A percentile compares a stretch with the other conserved stretches of the same genome.
These are phyloP conservation scores for Aricia artaxerxes DNA, from an alignment of 2,888 invertebrate species.

Conservation along the genomic window DNA sequence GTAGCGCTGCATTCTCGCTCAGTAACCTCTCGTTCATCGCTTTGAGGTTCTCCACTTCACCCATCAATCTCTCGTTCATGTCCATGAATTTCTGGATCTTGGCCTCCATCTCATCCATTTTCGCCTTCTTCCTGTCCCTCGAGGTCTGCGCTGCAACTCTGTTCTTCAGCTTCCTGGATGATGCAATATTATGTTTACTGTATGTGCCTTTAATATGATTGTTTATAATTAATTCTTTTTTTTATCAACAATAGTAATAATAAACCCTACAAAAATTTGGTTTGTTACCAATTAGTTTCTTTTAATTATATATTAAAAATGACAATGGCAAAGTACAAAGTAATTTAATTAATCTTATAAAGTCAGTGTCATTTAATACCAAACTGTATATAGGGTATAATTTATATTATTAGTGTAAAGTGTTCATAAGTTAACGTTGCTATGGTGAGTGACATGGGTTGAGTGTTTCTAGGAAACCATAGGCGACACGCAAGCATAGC, in stretches of 20 bases:
- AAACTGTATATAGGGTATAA: too few species aligned
- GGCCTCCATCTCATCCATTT: slow-evolving; percentile 93
- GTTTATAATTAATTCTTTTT: too few species aligned
- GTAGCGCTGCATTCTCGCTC: slow-evolving; percentile 83
- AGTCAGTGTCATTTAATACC: too few species aligned
- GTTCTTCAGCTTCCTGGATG: slow-evolving; percentile 93
- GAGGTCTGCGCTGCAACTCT: slow-evolving; percentile 98
- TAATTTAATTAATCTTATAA: too few species aligned
- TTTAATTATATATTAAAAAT: too few species aligned
- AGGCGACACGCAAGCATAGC: slow-evolving; percentile 35
- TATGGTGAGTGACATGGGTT: not conserved
- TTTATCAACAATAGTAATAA: too few species aligned
- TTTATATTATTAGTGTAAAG: too few species aligned
- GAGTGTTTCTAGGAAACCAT: not conserved
- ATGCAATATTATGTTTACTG: slow-evolving; percentile 30
- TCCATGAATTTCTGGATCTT: slow-evolving; percentile 83
- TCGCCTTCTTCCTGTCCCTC: slow-evolving; percentile 96
- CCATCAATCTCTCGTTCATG: slow-evolving; percentile 82
- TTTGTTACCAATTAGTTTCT: too few species aligned
- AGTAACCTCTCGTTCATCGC: slow-evolving; percentile 85
- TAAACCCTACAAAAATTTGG: too few species aligned
- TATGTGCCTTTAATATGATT: not conserved
- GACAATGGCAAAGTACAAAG: too few species aligned
- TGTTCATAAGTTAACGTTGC: not conserved
- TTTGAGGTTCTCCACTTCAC: slow-evolving; percentile 84